Evolutionary conservation across 2,888 invertebrate genomes (phyloP), one percentile per base, ranked within the genome.

Genomic region (Gonocerus acuteangulatus): DNA sequence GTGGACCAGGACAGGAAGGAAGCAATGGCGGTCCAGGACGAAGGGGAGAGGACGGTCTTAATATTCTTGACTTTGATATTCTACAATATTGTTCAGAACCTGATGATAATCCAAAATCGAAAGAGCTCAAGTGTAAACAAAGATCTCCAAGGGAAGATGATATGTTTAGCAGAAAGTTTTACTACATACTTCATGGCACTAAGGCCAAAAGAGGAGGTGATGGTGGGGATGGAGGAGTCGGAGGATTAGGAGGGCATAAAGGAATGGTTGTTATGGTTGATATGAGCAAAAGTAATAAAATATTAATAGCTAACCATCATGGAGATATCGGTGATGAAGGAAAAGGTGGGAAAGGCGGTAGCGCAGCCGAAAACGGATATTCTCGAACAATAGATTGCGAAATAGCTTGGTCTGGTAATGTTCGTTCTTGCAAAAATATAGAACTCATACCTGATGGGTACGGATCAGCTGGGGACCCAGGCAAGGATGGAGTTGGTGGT

Each of bases 151-250:
- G 13, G 22, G 1, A 2, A 0, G 13, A 22, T 2, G 6, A 1
- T 15, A 9, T 23, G 9, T 1, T 54, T 21, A 4, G 19, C 9
- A 16, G 22, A 7, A 1, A 18, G 1, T 2, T 22, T 42, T 42
- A 54, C 9, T 39, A 54, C 23, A 42, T 1, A 22, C 22, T 1
- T 1, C 3, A 54, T 15, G 54, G 54, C 2, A 21, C 22, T 21
- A 23, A 11, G 4, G 54, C 36, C 22, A 39, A 22, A 1, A n/a
- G 21, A 22, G 54, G 54, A 15, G 54, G 54, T 7, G 11, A 54
- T 42, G 54, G 54, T 21, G 54, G 54, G 3, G 11, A 42, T 42
- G 54, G 54, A 15, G 54, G 54, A 13, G 15, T 16, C 15, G 42
- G 54, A 21, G 54, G 54, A 7, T 22, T 22, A 6, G 42, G 42